Evolutionary conservation across 2,797 vertebrate genomes (phyloP), one percentile per base, ranked within the genome.

Genomic region (Corythornis leucogaster): DNA sequence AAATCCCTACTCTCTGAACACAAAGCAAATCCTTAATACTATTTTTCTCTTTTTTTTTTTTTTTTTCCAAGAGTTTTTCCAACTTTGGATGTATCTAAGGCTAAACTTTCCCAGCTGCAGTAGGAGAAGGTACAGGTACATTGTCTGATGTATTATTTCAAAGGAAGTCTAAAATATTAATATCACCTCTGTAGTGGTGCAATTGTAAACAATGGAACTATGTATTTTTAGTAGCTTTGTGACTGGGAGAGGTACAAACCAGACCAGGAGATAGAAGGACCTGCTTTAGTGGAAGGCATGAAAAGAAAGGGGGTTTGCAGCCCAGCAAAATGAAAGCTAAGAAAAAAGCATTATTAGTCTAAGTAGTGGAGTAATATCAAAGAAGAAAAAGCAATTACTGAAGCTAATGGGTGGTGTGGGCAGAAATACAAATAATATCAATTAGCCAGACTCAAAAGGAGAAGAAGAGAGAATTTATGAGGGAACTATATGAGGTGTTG

Each of bases 381-480:
- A 95, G 74, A 86, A 31, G 15, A 86, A 86, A 88, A 76, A 46
- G 31, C 28, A 71, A 61, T 80, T 90, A 75, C 66, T 86, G 75
- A 68, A 78, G 33, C 11, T 83, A 75, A 83, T 78, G 77, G 45
- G 30, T 86, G 25, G 30, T 57, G 33, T 43, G 30, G 67, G 59
- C 51, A 95, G 83, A 90, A 82, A 46, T 35, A 84, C 42, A 83
- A 81, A 61, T 25, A 43, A 21, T 75, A 58, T 24, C 78, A 78
- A 90, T 51, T 45, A 90, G 13, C 30, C 69, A 71, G 42, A 8
- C 38, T 85, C 80, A 53, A 85, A 95, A 75, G 13, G n/a, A 53
- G 45, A 81, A 33, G 17, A 67, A 25, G 38, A 68, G 31, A 30
- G 19, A 55, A 14, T 64, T 92, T 80, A 67, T 83, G 38, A 88